Conservation (phyloP, 2,113 vertebrate genomes). For the Nerophis lumbriciformis region DNA sequence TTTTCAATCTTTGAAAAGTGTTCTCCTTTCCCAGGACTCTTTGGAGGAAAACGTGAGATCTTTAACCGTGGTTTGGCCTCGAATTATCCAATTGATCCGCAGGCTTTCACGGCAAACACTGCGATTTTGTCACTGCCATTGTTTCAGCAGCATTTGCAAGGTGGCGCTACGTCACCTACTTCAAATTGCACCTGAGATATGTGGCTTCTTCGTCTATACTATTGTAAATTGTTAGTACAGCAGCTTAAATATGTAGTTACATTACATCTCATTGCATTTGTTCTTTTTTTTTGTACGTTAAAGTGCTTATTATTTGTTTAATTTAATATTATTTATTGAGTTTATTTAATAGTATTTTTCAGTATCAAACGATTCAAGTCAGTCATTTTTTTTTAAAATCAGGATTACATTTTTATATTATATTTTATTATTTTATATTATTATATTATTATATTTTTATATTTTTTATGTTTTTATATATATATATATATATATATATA, state of each 20-base stretch:
- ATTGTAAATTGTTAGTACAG: neutral
- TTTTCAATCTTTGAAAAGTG: constrained; percentile 25
- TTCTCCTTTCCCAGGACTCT: constrained; percentile 15
- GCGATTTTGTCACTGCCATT: constrained; percentile 16
- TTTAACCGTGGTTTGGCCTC: constrained; percentile 20
- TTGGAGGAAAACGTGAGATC: constrained; percentile 9
- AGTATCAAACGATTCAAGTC: too few relatives aligned
- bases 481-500: too few relatives aligned
- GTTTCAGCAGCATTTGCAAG: neutral
- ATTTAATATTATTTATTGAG: too few relatives aligned
- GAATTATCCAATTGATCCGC: constrained; percentile 34
- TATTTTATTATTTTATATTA: too few relatives aligned
- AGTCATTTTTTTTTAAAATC: too few relatives aligned
- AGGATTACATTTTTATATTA: too few relatives aligned
- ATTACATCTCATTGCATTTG: neutral
- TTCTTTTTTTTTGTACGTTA: too few relatives aligned
- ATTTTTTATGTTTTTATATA: too few relatives aligned
- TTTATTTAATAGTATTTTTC: too few relatives aligned
- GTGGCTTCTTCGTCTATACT: neutral
- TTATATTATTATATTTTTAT: too few relatives aligned
- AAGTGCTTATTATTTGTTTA: too few relatives aligned
- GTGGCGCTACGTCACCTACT: neutral
- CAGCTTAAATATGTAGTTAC: neutral
- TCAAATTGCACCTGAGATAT: neutral
- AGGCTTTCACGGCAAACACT: constrained; percentile 14